Percentiles rank a stretch among this genome's conserved stretches.
Conservation (phyloP, 2,797 vertebrate species). For the Pipistrellus nathusii region DNA sequence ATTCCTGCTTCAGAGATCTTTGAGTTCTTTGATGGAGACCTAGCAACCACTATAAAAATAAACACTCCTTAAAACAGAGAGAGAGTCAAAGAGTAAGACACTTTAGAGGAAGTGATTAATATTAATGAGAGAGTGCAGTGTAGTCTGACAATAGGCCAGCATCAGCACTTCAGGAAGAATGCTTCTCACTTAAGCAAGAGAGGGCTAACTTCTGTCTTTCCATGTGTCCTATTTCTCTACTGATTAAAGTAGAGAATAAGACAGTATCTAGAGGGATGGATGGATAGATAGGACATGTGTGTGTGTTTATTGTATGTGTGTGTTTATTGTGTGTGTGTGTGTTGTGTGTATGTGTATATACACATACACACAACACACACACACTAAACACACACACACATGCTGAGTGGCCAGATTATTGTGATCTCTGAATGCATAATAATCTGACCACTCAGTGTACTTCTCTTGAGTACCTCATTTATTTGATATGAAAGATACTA, state of each 20-base stretch:
- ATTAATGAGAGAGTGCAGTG: constrained; percentile 68
- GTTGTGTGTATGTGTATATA: background rate
- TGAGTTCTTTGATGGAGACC: constrained; percentile 82
- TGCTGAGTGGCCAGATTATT: too few relatives aligned
- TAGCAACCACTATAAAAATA: constrained; percentile 73
- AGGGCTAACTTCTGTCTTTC: constrained; percentile 27
- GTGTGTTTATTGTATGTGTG: background rate
- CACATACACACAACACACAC: too few relatives aligned
- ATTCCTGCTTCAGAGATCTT: constrained; percentile 79
- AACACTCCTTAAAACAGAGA: constrained; percentile 40
- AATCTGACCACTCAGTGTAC: too few relatives aligned
- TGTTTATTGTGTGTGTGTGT: background rate
- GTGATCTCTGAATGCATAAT: too few relatives aligned
- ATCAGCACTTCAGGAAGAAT: constrained; percentile 43
- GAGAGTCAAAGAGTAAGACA: constrained; percentile 65
- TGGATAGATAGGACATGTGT: background rate
- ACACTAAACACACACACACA: too few relatives aligned
- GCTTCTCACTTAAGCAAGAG: constrained; percentile 63
- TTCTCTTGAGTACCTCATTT: too few relatives aligned
- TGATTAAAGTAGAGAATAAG: constrained; percentile 9
- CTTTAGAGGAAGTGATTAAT: constrained; percentile 80
- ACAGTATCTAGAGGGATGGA: background rate
- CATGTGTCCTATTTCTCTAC: background rate
- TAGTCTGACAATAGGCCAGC: constrained; percentile 62
- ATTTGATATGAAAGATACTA: too few relatives aligned